A percentile compares a stretch with the other conserved stretches of the same genome.
Conservation (phyloP, 2,113 vertebrate genomes). For the Trichomycterus rosablanca region DNA sequence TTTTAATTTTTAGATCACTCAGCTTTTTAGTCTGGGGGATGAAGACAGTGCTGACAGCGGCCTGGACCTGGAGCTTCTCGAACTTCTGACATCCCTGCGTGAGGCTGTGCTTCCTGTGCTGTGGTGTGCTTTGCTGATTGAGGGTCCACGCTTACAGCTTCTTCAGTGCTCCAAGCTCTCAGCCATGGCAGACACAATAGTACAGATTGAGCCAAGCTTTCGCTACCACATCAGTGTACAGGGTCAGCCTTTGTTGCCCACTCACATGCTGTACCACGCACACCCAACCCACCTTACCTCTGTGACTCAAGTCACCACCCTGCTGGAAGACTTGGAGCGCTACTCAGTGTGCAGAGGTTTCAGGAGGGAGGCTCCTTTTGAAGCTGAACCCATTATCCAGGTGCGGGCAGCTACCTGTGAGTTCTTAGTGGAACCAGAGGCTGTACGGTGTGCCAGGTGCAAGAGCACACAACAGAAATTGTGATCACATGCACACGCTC, state of each 20-base stretch:
- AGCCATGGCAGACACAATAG: constrained; percentile 63
- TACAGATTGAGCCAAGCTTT: constrained; percentile 64
- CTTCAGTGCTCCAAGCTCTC: constrained; percentile 70
- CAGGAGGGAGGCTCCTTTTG: constrained; percentile 3
- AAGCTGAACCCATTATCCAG: constrained; percentile 47
- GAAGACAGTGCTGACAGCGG: constrained; percentile 17
- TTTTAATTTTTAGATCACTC: constrained; percentile 67
- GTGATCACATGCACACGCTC: neutral
- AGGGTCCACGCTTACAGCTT: constrained; percentile 67
- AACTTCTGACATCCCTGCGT: constrained; percentile 58
- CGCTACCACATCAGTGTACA: constrained; percentile 66
- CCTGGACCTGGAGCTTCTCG: constrained; percentile 55
- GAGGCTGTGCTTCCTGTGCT: constrained; percentile 54
- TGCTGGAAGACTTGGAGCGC: constrained; percentile 66
- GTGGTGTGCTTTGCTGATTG: constrained; percentile 65
- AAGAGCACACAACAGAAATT: constrained; percentile 28
- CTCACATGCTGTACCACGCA: constrained; percentile 61
- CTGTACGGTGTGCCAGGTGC: constrained; percentile 57
- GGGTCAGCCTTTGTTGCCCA: constrained; percentile 66
- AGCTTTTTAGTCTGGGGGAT: constrained; percentile 66
- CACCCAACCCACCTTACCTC: constrained; percentile 52
- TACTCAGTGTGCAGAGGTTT: constrained; percentile 64
- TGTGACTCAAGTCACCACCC: constrained; percentile 49
- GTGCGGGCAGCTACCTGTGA: constrained; percentile 66
- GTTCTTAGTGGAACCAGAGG: constrained; percentile 60